phyloP scores from a whole-genome alignment of 2,888 invertebrate genomes.

The Cheilosia scutellata region DNA sequence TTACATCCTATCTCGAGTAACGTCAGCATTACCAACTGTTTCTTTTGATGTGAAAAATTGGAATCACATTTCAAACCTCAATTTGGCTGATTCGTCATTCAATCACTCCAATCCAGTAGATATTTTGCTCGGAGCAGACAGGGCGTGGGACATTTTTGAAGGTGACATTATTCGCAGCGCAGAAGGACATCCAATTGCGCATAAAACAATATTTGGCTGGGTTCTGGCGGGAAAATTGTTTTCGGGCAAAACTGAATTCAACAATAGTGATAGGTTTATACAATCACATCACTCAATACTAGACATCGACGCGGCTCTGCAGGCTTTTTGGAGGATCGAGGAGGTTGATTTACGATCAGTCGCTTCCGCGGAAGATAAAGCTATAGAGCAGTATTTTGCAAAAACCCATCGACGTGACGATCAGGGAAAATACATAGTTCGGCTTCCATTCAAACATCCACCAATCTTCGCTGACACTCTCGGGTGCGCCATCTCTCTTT shows the following conservation, averaged over 20 bases:
- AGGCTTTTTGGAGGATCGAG: conserved; percentile 35
- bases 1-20: conserved; percentile 16
- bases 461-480: conserved; percentile 30
- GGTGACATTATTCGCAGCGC: neutral
- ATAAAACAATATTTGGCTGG: conserved; percentile 23
- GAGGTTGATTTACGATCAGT: conserved; percentile 7
- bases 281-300: conserved; percentile 11
- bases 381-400: conserved; percentile 32
- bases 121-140: conserved; percentile 38
- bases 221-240: conserved; percentile 13
- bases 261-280: neutral
- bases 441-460: conserved; percentile 37
- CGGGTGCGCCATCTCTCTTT: conserved; percentile 19
- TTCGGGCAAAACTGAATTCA: too few relatives aligned
- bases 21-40: neutral
- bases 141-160: conserved; percentile 15
- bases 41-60: conserved; percentile 30
- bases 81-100: conserved; percentile 21
- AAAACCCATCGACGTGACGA: conserved; percentile 33
- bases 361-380: conserved; percentile 29
- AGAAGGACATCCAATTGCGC: conserved; percentile 18
- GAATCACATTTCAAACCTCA: conserved; percentile 23
- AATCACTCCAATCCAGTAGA: conserved; percentile 8
- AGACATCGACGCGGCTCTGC: conserved; percentile 16
- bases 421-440: conserved; percentile 36